Evolutionary conservation across 2,888 invertebrate genomes (phyloP).

Genomic region (Aricia artaxerxes): DNA sequence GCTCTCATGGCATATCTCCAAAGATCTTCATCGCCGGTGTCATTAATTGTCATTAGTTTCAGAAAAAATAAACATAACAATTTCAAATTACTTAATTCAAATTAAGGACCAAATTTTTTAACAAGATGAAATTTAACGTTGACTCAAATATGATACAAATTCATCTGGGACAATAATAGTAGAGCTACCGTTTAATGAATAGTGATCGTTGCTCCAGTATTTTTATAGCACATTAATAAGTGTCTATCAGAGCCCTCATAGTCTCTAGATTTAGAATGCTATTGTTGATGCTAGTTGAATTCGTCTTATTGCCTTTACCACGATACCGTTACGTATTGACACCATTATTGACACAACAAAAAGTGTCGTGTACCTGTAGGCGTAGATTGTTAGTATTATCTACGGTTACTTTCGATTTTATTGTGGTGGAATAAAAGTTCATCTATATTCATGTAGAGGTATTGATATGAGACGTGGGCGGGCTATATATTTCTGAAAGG

Average conservation of each 20-base stretch:
- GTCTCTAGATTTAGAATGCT: background rate
- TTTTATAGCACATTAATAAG: slow-evolving; percentile 10
- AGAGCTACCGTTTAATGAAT: background rate
- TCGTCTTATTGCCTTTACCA: background rate
- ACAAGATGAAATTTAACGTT: background rate
- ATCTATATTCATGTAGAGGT: background rate
- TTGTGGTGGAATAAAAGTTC: background rate
- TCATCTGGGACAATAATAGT: background rate
- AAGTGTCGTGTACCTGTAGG: background rate
- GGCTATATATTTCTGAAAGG: background rate
- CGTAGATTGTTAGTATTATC: background rate
- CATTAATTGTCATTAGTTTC: too few species aligned
- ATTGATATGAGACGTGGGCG: background rate
- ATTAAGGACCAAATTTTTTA: too few species aligned
- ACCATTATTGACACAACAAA: slow-evolving; percentile 10
- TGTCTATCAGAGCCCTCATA: background rate
- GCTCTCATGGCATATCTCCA: too few species aligned
- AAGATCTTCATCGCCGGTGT: too few species aligned
- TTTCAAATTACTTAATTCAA: too few species aligned
- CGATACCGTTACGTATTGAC: background rate
- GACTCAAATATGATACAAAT: background rate
- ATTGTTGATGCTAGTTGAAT: background rate
- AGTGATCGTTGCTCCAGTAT: background rate
- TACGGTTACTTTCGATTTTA: background rate
- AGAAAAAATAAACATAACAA: too few species aligned